Conservation (phyloP, 1,140 invertebrate genomes). For the Doryteuthis pealeii region DNA sequence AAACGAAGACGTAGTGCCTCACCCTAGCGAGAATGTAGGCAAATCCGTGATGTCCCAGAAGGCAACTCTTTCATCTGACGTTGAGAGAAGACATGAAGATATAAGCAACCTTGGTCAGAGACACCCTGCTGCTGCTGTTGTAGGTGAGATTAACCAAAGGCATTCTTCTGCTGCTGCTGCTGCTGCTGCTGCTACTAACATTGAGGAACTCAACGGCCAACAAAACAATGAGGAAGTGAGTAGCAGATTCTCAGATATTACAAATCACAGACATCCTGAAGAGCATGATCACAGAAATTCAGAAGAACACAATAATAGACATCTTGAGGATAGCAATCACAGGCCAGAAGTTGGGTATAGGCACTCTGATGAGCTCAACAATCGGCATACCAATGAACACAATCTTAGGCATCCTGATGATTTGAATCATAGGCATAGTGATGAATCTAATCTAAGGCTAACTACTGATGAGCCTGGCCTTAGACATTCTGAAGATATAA, state of each 20-base stretch:
- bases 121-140: not conserved
- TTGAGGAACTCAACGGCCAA: slow-evolving; percentile 1
- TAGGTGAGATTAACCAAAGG: not conserved
- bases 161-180: not conserved
- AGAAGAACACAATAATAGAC: not conserved
- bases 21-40: slow-evolving; percentile 5
- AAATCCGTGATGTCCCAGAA: slow-evolving; percentile 9
- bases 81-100: slow-evolving; percentile 5
- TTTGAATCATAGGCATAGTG: slow-evolving; percentile 2
- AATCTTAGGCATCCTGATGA: not conserved
- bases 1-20: slow-evolving; percentile 8
- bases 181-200: not conserved
- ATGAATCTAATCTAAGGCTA: not conserved
- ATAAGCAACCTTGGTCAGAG: not conserved
- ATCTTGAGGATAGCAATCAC: not conserved
- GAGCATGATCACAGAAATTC: not conserved
- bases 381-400: not conserved
- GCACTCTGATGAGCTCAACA: not conserved
- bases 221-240: not conserved
- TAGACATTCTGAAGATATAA: slow-evolving; percentile 1
- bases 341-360: not conserved
- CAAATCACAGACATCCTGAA: slow-evolving; percentile 8
- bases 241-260: slow-evolving; percentile 6
- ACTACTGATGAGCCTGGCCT: not conserved
- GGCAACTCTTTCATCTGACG: not conserved